Conservation (phyloP, 2,113 vertebrate genomes). For the Carassius gibelio region DNA sequence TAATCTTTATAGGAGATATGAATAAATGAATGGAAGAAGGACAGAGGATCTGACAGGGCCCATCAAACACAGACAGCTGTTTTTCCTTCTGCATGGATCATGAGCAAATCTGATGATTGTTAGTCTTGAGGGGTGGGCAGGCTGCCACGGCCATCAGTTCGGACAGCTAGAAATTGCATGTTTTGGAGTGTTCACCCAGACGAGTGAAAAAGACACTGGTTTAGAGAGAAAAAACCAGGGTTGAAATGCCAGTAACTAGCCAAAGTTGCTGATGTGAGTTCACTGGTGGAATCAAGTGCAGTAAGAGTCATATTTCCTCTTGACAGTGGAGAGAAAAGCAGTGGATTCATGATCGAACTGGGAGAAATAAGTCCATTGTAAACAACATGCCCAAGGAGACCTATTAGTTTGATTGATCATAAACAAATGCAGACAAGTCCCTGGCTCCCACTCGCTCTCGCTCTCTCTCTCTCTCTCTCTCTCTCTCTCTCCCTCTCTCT, state of each 20-base stretch:
- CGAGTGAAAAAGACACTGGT: slow-evolving; percentile 65
- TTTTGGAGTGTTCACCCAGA: slow-evolving; percentile 52
- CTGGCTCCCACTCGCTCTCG: slow-evolving; percentile 38
- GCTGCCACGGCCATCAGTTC: slow-evolving; percentile 71
- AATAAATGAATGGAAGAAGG: slow-evolving; percentile 50
- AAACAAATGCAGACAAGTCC: slow-evolving; percentile 61
- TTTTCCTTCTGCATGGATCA: slow-evolving; percentile 71
- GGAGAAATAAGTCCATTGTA: slow-evolving; percentile 63
- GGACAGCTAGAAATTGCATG: slow-evolving; percentile 73
- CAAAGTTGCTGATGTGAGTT: slow-evolving; percentile 62
- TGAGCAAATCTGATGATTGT: slow-evolving; percentile 76
- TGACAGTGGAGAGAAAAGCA: slow-evolving; percentile 57
- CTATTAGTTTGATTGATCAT: slow-evolving; percentile 68
- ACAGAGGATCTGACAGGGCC: slow-evolving; percentile 63
- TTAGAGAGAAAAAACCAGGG: slow-evolving; percentile 52
- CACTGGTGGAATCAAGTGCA: slow-evolving; percentile 51
- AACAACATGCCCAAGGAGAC: slow-evolving; percentile 65
- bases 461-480: too few species aligned
- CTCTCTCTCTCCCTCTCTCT: background rate
- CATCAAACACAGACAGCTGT: slow-evolving; percentile 68
- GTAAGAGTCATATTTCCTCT: slow-evolving; percentile 64
- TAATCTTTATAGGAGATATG: slow-evolving; percentile 14
- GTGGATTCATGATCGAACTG: slow-evolving; percentile 70
- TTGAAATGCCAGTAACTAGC: slow-evolving; percentile 41
- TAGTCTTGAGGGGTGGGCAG: slow-evolving; percentile 68